These are phyloP conservation scores for Sakesphorus luctuosus DNA, from an alignment of 2,113 vertebrate species.

Conservation along the genomic window DNA sequence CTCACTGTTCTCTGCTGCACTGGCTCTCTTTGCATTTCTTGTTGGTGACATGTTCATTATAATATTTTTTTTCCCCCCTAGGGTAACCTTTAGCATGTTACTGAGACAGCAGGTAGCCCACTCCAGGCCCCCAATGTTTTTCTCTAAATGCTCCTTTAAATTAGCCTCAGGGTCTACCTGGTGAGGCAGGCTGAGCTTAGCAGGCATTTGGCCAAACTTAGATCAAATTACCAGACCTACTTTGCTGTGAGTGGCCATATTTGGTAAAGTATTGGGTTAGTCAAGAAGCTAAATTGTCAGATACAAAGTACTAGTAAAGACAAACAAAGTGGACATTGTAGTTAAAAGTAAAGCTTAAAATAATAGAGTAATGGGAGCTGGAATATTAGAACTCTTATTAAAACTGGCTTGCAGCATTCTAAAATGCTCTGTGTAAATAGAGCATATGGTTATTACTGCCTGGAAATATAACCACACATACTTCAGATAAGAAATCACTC, in stretches of 20 bases:
- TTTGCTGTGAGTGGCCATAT: conserved; percentile 69
- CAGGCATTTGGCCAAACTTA: conserved; percentile 45
- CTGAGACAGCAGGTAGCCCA: background rate
- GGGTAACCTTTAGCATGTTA: background rate
- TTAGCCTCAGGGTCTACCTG: conserved; percentile 51
- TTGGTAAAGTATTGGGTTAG: conserved; percentile 68
- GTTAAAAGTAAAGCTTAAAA: conserved; percentile 56
- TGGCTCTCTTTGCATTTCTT: conserved; percentile 18
- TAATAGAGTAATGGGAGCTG: conserved; percentile 29
- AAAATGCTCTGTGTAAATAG: background rate
- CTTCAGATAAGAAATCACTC: conserved; percentile 20
- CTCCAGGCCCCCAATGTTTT: background rate
- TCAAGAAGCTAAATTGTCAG: conserved; percentile 52
- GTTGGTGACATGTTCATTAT: background rate
- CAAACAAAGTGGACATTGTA: conserved; percentile 48
- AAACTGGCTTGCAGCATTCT: conserved; percentile 9
- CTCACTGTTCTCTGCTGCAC: conserved; percentile 50
- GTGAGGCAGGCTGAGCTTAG: conserved; percentile 17
- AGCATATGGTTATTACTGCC: background rate
- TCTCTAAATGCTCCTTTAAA: background rate
- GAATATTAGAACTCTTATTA: conserved; percentile 22
- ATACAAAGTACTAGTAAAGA: conserved; percentile 47
- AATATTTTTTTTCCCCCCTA: background rate
- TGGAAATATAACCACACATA: conserved; percentile 9
- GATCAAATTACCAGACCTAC: conserved; percentile 66